Base-by-base conservation (phyloP, 2,113 vertebrate genomes). In the Hippocampus mohnikei region DNA sequence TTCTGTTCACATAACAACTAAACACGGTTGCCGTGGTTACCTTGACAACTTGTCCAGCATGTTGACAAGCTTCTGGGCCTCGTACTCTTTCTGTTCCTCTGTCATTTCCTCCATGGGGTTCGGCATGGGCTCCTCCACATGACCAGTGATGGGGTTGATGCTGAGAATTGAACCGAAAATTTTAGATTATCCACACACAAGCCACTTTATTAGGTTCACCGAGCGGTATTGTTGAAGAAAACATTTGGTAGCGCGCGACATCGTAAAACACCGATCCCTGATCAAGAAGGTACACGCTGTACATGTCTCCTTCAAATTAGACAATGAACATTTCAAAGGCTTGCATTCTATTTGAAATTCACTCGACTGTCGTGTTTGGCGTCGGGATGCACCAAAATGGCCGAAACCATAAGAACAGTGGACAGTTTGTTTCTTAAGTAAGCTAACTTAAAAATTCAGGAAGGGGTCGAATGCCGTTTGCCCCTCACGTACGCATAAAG, bases 71-170 rank as follows among this genome's bases (percentile, higher is more conserved):
- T 96, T 98, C 93, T 97, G 94, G 25, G 97, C 97, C 90, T 99
- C 97, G 13, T 96, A 96, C 86, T 98, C 96, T 88, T 98, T 98
- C 90, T 99, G 97, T 86, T 99, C 97, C 88, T 99, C 97, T 0
- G 96, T 98, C 97, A 99, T 99, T 91, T 98, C 96, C 80, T 98
- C 96, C 60, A 97, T 93, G 0, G 96, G 96, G 85, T 99, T 96
- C 2, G 95, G 95, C 94, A 95, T 92, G 8, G 95, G 96, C 79
- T 96, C 95, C 90, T 99, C 96, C 61, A 97, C 92, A 56, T 97
- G 96, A 81, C 96, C 96, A 37, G 96, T 99, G 89, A 99, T 97
- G 63, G 96, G 95, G 86, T 99, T 98, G 89, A 99, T 97, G 89
- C 97, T 99, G 75, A 33, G 82, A 75, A 66, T 3, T 59, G 55